Conservation (phyloP, 92 coral and sea anemone species). For the Parazoanthus atlanticus region DNA sequence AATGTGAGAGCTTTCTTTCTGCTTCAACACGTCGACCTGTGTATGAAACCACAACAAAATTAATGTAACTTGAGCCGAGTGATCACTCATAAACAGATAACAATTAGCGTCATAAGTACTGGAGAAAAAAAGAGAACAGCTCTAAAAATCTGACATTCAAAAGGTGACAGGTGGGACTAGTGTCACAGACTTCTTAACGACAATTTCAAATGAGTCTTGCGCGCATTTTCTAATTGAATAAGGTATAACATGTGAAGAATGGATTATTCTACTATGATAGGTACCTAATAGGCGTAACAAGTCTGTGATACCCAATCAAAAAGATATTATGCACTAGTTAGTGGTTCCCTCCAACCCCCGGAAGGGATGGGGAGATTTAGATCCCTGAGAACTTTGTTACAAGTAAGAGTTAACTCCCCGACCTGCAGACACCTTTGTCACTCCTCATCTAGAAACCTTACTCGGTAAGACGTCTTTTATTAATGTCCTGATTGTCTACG, state of each 20-base stretch:
- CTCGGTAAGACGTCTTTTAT: not conserved
- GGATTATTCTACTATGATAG: not conserved
- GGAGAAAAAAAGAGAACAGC: too few relatives aligned
- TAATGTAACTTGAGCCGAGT: too few relatives aligned
- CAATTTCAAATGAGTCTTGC: not conserved
- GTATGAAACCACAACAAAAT: not conserved
- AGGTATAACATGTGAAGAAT: not conserved
- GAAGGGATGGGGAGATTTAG: not conserved
- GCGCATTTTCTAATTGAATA: too few relatives aligned
- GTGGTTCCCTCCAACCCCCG: not conserved
- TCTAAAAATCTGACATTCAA: too few relatives aligned
- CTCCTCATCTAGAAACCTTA: not conserved
- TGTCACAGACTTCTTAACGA: not conserved
- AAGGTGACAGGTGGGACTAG: not conserved
- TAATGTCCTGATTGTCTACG: not conserved
- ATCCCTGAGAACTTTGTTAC: not conserved
- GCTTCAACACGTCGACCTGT: slow-evolving; percentile 79
- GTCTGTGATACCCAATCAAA: too few relatives aligned
- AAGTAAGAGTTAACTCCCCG: not conserved
- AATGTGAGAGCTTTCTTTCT: slow-evolving; percentile 62
- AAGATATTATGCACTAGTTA: too few relatives aligned
- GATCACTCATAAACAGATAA: too few relatives aligned
- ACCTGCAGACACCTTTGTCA: not conserved
- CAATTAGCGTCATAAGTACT: too few relatives aligned
- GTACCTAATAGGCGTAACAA: too few relatives aligned